These are phyloP conservation scores for Caenorhabditis zanzibari DNA, from an alignment of 2,888 invertebrate genomes.

Conservation along the genomic window DNA sequence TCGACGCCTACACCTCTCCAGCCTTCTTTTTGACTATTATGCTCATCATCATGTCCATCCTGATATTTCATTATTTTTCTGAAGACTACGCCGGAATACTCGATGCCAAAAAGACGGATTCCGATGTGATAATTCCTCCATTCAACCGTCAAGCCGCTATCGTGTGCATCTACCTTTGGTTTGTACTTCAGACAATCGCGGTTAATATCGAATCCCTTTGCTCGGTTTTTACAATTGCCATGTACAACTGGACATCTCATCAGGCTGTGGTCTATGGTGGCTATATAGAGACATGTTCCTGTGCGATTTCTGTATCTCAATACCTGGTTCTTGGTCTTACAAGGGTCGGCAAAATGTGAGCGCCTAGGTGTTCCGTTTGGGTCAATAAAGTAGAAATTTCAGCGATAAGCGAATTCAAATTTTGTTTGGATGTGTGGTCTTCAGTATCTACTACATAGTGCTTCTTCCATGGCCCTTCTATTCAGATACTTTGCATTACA, in stretches of 20 bases:
- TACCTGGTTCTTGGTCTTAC: conserved; percentile 68
- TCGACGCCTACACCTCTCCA: conserved; percentile 66
- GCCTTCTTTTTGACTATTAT: conserved; percentile 54
- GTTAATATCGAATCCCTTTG: conserved; percentile 68
- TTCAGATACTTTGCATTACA: conserved; percentile 49
- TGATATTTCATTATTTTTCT: conserved; percentile 61
- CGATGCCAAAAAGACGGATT: conserved; percentile 60
- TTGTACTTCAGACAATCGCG: conserved; percentile 64
- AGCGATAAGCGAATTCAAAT: conserved; percentile 70
- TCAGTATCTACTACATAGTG: conserved; percentile 64
- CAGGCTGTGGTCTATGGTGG: conserved; percentile 73
- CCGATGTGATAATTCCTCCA: conserved; percentile 65
- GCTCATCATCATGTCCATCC: conserved; percentile 48
- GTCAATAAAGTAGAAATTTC: background rate
- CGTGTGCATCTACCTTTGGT: conserved; percentile 69
- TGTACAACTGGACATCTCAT: conserved; percentile 74
- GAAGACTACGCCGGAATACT: conserved; percentile 74
- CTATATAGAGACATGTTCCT: conserved; percentile 66
- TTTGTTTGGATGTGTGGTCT: conserved; percentile 62
- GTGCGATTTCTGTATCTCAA: conserved; percentile 60
- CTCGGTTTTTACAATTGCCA: conserved; percentile 71
- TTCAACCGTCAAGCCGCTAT: conserved; percentile 64
- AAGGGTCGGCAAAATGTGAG: conserved; percentile 67
- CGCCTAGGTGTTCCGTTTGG: background rate
- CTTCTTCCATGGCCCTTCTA: conserved; percentile 72